A percentile compares a stretch with the other conserved stretches of the same genome.
phyloP scores from a whole-genome alignment of 2,113 vertebrate species.

The Enhydra lutris region DNA sequence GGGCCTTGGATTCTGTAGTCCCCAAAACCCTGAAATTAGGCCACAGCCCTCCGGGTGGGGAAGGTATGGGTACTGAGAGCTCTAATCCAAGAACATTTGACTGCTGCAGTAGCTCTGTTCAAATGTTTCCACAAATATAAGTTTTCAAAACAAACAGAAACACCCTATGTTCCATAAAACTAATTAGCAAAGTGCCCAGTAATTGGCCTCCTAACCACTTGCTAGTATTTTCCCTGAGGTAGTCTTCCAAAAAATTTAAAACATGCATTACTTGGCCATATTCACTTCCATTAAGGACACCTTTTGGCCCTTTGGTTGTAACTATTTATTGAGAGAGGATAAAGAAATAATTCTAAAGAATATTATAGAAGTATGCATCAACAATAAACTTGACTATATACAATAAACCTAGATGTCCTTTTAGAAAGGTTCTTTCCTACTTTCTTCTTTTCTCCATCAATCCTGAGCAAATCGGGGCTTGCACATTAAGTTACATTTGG shows the following conservation, averaged over 20 bases:
- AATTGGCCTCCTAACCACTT: neutral
- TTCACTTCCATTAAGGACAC: neutral
- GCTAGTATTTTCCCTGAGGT: neutral
- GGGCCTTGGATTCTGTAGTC: neutral
- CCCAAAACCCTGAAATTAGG: neutral
- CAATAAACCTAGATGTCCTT: neutral
- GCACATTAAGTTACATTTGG: neutral
- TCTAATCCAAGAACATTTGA: neutral
- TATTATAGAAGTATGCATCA: neutral
- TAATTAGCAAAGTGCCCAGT: neutral
- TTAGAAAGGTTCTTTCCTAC: neutral
- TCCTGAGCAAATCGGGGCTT: neutral
- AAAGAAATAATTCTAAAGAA: neutral
- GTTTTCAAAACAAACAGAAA: neutral
- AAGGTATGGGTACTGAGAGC: accelerated
- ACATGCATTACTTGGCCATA: neutral
- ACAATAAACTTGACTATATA: neutral
- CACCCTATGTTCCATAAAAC: neutral
- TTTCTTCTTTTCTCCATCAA: neutral
- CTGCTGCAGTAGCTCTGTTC: neutral
- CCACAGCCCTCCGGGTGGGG: neutral
- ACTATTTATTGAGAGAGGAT: neutral
- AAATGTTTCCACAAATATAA: neutral
- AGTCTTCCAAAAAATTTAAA: neutral
- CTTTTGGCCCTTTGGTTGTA: neutral